Percentiles rank a stretch among this genome's conserved stretches.
Evolutionary conservation across 2,113 vertebrate species (phyloP).

Genomic region (Chrysochloris asiatica): DNA sequence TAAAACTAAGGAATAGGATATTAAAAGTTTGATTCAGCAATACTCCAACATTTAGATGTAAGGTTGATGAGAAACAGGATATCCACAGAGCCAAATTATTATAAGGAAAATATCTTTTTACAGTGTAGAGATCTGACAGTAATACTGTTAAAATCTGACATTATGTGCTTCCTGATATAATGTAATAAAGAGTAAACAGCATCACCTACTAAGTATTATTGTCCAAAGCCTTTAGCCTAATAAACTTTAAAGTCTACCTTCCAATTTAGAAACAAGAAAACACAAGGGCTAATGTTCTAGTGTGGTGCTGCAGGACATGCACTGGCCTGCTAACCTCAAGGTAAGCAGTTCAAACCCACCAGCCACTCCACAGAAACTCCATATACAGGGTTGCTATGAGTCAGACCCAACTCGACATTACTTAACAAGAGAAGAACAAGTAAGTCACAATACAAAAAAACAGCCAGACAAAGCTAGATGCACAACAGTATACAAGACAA

Average conservation of each 20-base stretch:
- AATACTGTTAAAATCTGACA: neutral
- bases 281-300: neutral
- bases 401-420: too few species aligned
- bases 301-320: too few species aligned
- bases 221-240: neutral
- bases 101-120: neutral
- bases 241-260: neutral
- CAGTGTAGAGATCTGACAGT: neutral
- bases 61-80: neutral
- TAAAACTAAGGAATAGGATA: neutral
- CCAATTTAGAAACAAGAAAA: neutral
- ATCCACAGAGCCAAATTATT: neutral
- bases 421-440: neutral
- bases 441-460: neutral
- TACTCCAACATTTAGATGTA: constrained; percentile 16
- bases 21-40: neutral
- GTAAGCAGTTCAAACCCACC: too few species aligned
- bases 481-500: neutral
- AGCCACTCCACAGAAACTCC: too few species aligned
- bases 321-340: too few species aligned
- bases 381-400: too few species aligned
- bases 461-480: neutral
- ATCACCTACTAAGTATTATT: neutral
- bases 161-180: neutral
- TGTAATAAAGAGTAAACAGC: neutral